Evolutionary conservation across 2,797 vertebrate genomes (phyloP).

Genomic region (Argyrosomus regius): DNA sequence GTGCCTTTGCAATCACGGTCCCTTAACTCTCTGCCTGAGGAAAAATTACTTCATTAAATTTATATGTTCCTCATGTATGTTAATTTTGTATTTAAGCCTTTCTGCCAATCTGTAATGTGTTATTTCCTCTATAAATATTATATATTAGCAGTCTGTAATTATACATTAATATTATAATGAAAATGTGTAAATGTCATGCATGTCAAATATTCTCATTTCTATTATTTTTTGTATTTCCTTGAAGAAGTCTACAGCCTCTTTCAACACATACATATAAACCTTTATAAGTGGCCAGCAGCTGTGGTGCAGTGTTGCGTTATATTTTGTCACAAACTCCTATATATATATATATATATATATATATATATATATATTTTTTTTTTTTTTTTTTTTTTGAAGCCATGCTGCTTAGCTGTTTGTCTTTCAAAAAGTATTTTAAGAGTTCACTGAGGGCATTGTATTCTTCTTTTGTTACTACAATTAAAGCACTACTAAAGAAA

Average conservation of each 20-base stretch:
- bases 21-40: slow-evolving; percentile 14
- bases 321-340: not conserved
- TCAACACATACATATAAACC: not conserved
- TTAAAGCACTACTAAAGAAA: not conserved
- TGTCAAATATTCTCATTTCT: not conserved
- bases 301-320: not conserved
- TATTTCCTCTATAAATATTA: not conserved
- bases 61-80: not conserved
- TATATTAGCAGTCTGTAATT: not conserved
- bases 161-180: not conserved
- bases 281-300: too few relatives aligned
- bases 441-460: too few relatives aligned
- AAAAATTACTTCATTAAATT: slow-evolving; percentile 4
- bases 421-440: too few relatives aligned
- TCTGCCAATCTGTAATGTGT: not conserved
- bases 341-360: not conserved
- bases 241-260: too few relatives aligned
- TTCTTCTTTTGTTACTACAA: not conserved
- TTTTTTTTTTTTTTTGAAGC: too few relatives aligned
- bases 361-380: not conserved
- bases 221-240: not conserved
- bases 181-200: not conserved
- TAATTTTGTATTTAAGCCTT: not conserved
- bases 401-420: too few relatives aligned
- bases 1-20: not conserved